Conservation (phyloP, 92 coral and sea anemone species). For the Meandrina meandrites region DNA sequence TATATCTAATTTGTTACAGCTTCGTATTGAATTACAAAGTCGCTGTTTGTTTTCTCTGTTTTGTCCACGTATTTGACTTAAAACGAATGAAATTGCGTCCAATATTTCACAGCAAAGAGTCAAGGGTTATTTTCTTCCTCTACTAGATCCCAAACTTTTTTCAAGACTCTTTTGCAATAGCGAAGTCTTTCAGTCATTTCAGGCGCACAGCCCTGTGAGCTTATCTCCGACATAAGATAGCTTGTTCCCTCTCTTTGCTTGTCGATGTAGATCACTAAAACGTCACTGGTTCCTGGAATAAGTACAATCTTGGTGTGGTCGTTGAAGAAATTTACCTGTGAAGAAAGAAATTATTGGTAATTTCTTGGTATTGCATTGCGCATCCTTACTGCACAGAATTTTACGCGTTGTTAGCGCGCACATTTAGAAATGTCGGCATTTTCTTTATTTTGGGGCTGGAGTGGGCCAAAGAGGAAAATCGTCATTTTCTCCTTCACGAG, state of each 20-base stretch:
- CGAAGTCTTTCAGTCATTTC: conserved; percentile 79
- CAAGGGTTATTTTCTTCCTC: conserved; percentile 26
- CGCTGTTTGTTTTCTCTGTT: background rate
- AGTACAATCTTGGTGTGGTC: conserved; percentile 98
- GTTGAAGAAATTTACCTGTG: conserved; percentile 89
- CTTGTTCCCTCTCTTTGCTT: conserved; percentile 82
- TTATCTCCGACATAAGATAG: conserved; percentile 75
- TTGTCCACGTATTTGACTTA: background rate
- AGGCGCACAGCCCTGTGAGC: conserved; percentile 67
- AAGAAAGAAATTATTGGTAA: background rate
- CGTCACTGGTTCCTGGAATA: conserved; percentile 80
- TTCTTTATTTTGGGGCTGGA: too few species aligned
- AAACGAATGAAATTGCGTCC: background rate
- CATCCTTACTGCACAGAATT: too few species aligned
- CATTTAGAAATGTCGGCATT: too few species aligned
- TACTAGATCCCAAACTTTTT: conserved; percentile 71
- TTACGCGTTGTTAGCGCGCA: too few species aligned
- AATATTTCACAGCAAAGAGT: background rate
- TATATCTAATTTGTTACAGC: background rate
- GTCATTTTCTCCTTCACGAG: too few species aligned
- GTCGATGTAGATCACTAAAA: conserved; percentile 84
- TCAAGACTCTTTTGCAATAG: conserved; percentile 84
- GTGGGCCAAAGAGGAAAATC: too few species aligned
- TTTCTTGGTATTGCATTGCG: too few species aligned
- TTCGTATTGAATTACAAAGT: background rate